Conservation (phyloP, 2,797 vertebrate genomes). For the Paguma larvata region DNA sequence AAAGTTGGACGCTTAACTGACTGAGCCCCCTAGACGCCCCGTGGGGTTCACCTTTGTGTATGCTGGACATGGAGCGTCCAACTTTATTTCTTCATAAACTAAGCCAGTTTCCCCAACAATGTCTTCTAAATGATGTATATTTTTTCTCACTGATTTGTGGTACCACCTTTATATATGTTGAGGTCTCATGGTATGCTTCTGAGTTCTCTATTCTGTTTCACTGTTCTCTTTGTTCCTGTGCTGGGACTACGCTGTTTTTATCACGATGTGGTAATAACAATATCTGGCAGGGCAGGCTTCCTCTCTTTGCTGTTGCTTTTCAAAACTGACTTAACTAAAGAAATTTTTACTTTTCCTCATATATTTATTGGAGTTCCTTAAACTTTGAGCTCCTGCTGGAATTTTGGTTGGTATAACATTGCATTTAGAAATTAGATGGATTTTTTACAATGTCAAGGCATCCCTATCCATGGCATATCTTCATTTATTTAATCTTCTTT, state of each 20-base stretch:
- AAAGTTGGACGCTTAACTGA: too few relatives aligned
- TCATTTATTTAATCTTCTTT: conserved; percentile 8
- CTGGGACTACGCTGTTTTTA: neutral
- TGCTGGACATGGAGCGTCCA: neutral
- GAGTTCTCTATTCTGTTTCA: neutral
- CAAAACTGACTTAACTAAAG: neutral
- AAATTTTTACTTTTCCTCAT: neutral
- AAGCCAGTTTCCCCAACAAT: neutral
- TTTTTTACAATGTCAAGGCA: conserved; percentile 32
- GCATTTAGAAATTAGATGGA: neutral
- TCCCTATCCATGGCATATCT: neutral
- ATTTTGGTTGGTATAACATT: neutral
- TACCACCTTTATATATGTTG: neutral
- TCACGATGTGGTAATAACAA: neutral
- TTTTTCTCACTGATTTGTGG: neutral
- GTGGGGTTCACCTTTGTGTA: conserved; percentile 15
- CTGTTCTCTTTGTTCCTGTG: neutral
- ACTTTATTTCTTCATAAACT: neutral
- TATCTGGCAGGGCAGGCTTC: neutral
- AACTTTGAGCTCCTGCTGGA: conserved; percentile 16
- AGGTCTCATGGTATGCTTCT: neutral
- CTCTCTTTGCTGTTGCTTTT: conserved; percentile 28
- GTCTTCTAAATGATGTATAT: neutral
- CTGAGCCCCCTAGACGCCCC: too few relatives aligned
- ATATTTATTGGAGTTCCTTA: neutral